Evolutionary conservation across 1,140 invertebrate genomes (phyloP), one percentile per base, ranked within the genome.

Genomic region (Drosophila nebulosa): DNA sequence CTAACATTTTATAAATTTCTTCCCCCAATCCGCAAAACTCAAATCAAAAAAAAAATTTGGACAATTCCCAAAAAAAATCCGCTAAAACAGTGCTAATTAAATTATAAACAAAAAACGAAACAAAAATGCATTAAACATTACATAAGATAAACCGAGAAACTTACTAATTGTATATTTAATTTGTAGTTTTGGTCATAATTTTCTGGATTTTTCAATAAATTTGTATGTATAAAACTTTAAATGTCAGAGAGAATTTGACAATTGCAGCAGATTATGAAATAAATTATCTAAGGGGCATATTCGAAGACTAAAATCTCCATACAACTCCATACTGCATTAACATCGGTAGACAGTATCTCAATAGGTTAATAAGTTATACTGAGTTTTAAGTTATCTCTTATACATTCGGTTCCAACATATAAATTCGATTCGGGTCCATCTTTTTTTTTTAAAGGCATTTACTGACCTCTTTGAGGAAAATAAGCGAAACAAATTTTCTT

Each of bases 1-100:
- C 60, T 64, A 85, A 69, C 53, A 62, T 68, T 84, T 81, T 71
- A 62, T 64, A 64, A 68, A 62, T 74, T 58, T 52, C 52, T 53
- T 60, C 22, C 50, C 22, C 10, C 50, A 7, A 52, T 26, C 50
- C 50, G 24, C 50, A 14, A 71, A 85, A 74, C 64, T 71, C 63
- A 51, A 69, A 73, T 55, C 51, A 65, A 69, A 52, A 39, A 67
- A 66, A 57, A 50, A 36, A 64, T 58, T 50, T 14, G 50, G 16
- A 21, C 39, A 30, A 30, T 30, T 30, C 10, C 14, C 26, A 14
- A 70, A 26, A 39, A 21, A 26, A 46, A 66, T 18, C 39, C 39
- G 18, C 9, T 10, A 21, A 36, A 46, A 46, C 39, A 46, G 39
- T 46, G 39, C 39, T 21, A 39, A 57, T 14, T 24, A 51, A 58